phyloP scores from a whole-genome alignment of 2,888 invertebrate genomes.

The Lingula anatina region DNA sequence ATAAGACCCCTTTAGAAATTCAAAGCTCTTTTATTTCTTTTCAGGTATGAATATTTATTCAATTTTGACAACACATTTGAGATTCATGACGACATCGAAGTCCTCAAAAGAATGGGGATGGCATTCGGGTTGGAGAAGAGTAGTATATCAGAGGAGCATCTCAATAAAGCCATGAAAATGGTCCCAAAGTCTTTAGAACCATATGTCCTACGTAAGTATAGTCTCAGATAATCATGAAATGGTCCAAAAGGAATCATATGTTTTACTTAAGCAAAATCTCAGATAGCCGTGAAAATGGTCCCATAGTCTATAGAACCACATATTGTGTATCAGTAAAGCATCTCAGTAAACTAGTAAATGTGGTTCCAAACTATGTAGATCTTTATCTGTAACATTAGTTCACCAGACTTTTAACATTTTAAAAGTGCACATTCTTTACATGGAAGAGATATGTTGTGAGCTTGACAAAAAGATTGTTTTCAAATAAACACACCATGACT shows the following conservation, averaged over 20 bases:
- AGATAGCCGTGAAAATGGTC: slow-evolving; percentile 74
- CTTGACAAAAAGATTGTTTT: neutral
- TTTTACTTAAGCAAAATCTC: slow-evolving; percentile 59
- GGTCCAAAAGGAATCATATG: slow-evolving; percentile 90
- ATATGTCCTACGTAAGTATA: slow-evolving; percentile 75
- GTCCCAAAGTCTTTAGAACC: slow-evolving; percentile 88
- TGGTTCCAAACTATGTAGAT: too few species aligned
- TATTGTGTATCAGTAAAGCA: slow-evolving; percentile 71
- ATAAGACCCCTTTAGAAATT: too few species aligned
- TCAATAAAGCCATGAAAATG: slow-evolving; percentile 80
- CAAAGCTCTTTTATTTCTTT: too few species aligned
- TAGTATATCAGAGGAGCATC: slow-evolving; percentile 75
- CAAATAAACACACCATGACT: neutral
- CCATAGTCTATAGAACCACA: slow-evolving; percentile 88
- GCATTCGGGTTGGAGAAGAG: slow-evolving; percentile 89
- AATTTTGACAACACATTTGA: slow-evolving; percentile 98
- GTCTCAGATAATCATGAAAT: too few species aligned
- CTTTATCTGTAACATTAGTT: too few species aligned
- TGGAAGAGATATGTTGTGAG: neutral
- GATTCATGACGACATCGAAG: slow-evolving; percentile 98
- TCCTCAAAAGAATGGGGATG: slow-evolving; percentile 92
- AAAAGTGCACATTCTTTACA: too few species aligned
- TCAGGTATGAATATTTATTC: slow-evolving; percentile 96
- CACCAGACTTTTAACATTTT: too few species aligned
- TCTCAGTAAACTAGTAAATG: too few species aligned